phyloP scores from a whole-genome alignment of 2,113 vertebrate genomes.

The Apaloderma vittatum region DNA sequence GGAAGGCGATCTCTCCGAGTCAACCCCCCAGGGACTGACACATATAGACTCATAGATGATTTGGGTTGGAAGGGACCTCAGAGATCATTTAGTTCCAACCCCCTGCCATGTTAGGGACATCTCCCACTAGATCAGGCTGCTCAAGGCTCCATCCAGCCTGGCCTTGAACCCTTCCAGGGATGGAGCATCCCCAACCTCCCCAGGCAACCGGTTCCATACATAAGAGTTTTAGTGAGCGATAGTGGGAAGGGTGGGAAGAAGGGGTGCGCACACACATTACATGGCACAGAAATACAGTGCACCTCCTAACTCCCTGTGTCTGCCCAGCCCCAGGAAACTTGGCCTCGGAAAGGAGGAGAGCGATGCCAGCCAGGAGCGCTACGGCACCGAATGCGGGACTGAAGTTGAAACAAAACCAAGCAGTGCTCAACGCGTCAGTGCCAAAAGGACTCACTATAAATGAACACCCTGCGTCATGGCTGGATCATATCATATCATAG shows the following conservation, averaged over 20 bases:
- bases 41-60: too few relatives aligned
- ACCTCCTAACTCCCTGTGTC: not conserved
- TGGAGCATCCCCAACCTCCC: too few relatives aligned
- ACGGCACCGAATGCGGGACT: accelerated
- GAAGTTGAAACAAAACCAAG: not conserved
- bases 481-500: too few relatives aligned
- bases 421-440: not conserved
- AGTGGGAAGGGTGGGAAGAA: not conserved
- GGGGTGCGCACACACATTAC: not conserved
- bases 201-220: too few relatives aligned
- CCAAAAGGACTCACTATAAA: not conserved
- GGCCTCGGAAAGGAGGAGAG: not conserved
- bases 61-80: too few relatives aligned
- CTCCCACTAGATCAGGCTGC: too few relatives aligned
- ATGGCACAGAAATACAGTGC: accelerated
- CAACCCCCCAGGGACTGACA: not conserved
- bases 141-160: too few relatives aligned
- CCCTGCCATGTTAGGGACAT: too few relatives aligned
- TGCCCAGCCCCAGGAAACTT: not conserved
- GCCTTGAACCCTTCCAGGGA: too few relatives aligned
- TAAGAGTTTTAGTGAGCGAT: accelerated
- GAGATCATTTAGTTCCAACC: too few relatives aligned
- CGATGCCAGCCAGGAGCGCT: accelerated
- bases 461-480: not conserved
- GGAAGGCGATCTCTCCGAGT: accelerated